Evolutionary conservation across 2,888 invertebrate genomes (phyloP).

Genomic region (Galeruca laticollis): DNA sequence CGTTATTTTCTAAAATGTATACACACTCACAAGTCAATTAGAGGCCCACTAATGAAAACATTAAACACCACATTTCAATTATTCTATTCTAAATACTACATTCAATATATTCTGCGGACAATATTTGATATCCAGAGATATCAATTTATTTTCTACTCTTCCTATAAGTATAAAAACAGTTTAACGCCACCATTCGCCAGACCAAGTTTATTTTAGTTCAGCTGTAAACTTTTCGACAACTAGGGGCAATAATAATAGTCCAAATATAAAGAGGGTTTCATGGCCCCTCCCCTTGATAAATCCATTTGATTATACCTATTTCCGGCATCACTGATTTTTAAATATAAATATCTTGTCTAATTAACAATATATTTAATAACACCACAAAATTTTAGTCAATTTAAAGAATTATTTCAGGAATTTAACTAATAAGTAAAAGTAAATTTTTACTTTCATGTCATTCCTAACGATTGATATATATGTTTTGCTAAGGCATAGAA

Average conservation of each 20-base stretch:
- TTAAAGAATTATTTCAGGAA: too few relatives aligned
- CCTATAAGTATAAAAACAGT: background rate
- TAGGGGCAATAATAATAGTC: constrained; percentile 24
- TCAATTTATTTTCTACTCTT: background rate
- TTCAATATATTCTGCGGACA: too few relatives aligned
- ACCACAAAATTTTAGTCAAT: background rate
- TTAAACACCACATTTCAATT: too few relatives aligned
- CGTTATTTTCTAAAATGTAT: background rate
- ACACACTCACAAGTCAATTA: too few relatives aligned
- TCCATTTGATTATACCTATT: constrained; percentile 16
- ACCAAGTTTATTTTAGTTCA: constrained; percentile 1
- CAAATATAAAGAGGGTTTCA: constrained; percentile 21
- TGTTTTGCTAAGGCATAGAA: too few relatives aligned
- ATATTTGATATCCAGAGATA: too few relatives aligned
- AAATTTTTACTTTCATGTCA: too few relatives aligned
- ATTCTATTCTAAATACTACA: too few relatives aligned
- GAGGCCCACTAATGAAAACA: too few relatives aligned
- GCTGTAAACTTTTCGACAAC: constrained; percentile 18
- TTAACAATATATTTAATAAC: constrained; percentile 1
- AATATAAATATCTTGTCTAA: background rate
- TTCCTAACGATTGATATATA: too few relatives aligned
- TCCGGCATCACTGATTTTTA: constrained; percentile 9
- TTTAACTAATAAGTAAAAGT: too few relatives aligned
- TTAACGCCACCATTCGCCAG: background rate
- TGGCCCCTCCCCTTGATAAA: constrained; percentile 21